A percentile compares a stretch with the other conserved stretches of the same genome.
Evolutionary conservation across 2,888 invertebrate species (phyloP).

Genomic region (Tiliacea aurago): DNA sequence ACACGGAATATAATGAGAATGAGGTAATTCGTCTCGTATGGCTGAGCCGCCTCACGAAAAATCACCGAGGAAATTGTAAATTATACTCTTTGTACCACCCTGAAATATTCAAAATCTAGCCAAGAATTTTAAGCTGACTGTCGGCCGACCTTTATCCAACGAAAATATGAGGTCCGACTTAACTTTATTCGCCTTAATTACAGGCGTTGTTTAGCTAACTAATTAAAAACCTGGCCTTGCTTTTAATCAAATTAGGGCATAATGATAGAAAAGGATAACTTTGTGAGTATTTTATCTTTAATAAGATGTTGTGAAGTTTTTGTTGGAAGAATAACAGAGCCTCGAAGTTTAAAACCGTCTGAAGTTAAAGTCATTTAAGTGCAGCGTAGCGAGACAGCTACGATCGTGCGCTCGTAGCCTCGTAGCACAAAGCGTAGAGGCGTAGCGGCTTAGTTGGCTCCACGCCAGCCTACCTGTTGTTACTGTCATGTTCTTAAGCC

Average conservation of each 20-base stretch:
- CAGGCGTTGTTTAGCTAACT: conserved; percentile 59
- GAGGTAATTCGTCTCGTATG: conserved; percentile 79
- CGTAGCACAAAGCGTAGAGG: conserved; percentile 78
- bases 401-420: conserved; percentile 78
- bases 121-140: conserved; percentile 53
- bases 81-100: conserved; percentile 45
- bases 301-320: conserved; percentile 35
- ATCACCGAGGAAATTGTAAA: conserved; percentile 65
- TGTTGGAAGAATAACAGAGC: conserved; percentile 46
- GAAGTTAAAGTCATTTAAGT: conserved; percentile 73
- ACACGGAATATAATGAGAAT: conserved; percentile 82
- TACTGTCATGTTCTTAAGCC: conserved; percentile 79
- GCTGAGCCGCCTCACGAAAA: conserved; percentile 67
- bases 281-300: conserved; percentile 46
- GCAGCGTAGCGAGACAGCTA: conserved; percentile 69
- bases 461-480: conserved; percentile 88
- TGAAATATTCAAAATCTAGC: conserved; percentile 53
- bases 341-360: conserved; percentile 67
- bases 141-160: conserved; percentile 45
- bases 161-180: conserved; percentile 60
- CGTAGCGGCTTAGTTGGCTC: conserved; percentile 80
- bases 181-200: conserved; percentile 65
- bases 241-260: conserved; percentile 62
- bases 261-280: conserved; percentile 55
- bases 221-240: conserved; percentile 57